phyloP scores from a whole-genome alignment of 2,113 vertebrate species.

The Catharus fuscescens region DNA sequence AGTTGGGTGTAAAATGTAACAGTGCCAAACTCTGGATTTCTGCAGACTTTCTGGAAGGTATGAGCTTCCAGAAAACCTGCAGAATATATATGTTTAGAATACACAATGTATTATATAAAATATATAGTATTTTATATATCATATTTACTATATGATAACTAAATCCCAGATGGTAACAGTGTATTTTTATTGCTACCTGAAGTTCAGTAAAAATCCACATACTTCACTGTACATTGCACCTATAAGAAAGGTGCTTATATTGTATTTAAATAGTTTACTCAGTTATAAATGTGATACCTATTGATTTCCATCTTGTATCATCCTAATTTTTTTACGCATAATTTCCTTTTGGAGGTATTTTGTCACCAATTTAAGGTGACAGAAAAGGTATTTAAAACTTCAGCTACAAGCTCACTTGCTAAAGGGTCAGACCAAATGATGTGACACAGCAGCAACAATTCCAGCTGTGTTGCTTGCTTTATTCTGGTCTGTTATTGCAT shows the following conservation, averaged over 20 bases:
- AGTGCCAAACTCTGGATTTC: neutral
- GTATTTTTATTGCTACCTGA: neutral
- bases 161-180: neutral
- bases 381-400: neutral
- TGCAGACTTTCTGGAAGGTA: neutral
- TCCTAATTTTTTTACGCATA: neutral
- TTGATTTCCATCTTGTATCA: neutral
- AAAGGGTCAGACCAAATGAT: neutral
- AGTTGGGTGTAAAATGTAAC: neutral
- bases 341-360: neutral
- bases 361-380: neutral
- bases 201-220: neutral
- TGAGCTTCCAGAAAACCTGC: neutral
- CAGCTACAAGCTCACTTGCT: neutral
- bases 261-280: neutral
- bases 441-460: neutral
- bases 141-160: neutral
- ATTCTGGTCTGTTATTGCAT: neutral
- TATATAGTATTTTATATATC: too few relatives aligned
- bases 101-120: neutral
- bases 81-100: neutral
- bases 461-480: neutral
- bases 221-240: neutral
- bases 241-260: neutral
- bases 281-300: neutral